Evolutionary conservation across 2,113 vertebrate genomes (phyloP).

Genomic region (Daphoenositta chrysoptera): DNA sequence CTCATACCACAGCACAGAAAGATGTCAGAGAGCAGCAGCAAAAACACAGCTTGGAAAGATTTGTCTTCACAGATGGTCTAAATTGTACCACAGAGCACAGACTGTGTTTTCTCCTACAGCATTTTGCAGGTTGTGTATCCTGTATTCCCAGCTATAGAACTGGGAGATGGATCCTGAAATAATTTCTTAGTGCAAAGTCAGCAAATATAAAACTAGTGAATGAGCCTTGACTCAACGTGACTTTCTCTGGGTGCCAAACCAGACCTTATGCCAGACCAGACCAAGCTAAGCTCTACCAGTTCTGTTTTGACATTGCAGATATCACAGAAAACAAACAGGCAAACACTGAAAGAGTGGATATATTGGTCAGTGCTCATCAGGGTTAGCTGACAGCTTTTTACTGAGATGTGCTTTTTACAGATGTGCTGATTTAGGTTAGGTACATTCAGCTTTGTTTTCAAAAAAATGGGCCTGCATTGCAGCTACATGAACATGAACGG

Average conservation of each 20-base stretch:
- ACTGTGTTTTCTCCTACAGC: neutral
- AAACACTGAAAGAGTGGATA: neutral
- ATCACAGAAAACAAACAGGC: neutral
- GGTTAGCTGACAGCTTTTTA: neutral
- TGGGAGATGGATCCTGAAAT: neutral
- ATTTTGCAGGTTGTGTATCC: neutral
- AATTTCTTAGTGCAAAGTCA: neutral
- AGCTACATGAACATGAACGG: neutral
- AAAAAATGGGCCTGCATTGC: neutral
- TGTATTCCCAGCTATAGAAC: neutral
- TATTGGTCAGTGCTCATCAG: neutral
- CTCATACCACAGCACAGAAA: neutral
- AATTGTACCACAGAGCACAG: neutral
- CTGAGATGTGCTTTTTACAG: too few relatives aligned
- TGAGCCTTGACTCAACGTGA: neutral
- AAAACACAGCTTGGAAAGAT: neutral
- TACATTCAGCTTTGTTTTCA: neutral
- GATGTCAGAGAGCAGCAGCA: neutral
- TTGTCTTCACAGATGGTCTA: slow-evolving; percentile 6
- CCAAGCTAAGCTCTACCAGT: neutral
- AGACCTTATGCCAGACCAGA: neutral
- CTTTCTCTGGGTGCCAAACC: neutral
- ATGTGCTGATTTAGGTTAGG: neutral
- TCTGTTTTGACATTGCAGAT: neutral
- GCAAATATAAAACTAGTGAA: neutral